Evolutionary conservation across 1,140 invertebrate genomes (phyloP).

Genomic region (Spodoptera frugiperda): DNA sequence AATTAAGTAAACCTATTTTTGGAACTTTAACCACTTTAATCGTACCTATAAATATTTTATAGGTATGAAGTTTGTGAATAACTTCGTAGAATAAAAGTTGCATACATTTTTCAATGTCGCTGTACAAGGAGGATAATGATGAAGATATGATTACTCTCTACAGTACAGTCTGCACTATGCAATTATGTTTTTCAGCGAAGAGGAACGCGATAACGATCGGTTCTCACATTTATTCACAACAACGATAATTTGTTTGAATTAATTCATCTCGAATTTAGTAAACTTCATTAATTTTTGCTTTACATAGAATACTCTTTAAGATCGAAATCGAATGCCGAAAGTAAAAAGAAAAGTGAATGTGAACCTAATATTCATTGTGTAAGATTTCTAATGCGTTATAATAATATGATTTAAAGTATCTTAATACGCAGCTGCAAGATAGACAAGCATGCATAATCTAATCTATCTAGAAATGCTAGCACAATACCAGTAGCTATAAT

Average conservation of each 20-base stretch:
- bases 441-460: too few relatives aligned
- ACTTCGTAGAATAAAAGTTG: background rate
- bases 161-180: background rate
- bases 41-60: too few relatives aligned
- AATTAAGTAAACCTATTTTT: too few relatives aligned
- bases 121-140: background rate
- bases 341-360: background rate
- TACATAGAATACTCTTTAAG: slow-evolving; percentile 6
- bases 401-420: too few relatives aligned
- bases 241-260: slow-evolving; percentile 13
- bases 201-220: slow-evolving; percentile 17
- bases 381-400: too few relatives aligned
- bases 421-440: background rate
- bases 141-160: slow-evolving; percentile 30
- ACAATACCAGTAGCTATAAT: background rate
- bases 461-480: background rate
- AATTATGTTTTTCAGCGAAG: slow-evolving; percentile 13
- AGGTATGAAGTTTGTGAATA: too few relatives aligned
- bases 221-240: slow-evolving; percentile 18
- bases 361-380: too few relatives aligned
- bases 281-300: background rate
- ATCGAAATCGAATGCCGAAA: slow-evolving; percentile 4
- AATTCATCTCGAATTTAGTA: background rate
- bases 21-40: too few relatives aligned
- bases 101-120: slow-evolving; percentile 1